A percentile compares a stretch with the other conserved stretches of the same genome.
phyloP scores from a whole-genome alignment of 2,797 vertebrate genomes.

The Onychomys arenicola region DNA sequence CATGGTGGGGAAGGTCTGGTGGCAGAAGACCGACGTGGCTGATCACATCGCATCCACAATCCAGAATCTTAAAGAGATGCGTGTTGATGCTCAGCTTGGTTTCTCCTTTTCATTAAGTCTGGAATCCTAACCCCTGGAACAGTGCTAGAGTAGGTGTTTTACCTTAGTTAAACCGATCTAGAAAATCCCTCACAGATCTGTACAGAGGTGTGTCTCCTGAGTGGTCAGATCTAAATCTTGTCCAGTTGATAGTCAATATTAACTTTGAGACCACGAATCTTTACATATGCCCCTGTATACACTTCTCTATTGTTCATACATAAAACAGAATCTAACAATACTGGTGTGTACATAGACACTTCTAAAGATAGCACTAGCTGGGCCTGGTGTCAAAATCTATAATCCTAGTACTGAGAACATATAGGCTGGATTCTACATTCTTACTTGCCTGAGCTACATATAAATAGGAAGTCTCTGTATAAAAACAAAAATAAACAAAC shows the following conservation, averaged over 20 bases:
- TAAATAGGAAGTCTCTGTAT: background rate
- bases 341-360: background rate
- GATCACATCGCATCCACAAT: background rate
- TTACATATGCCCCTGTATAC: background rate
- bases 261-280: background rate
- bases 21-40: background rate
- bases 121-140: too few relatives aligned
- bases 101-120: background rate
- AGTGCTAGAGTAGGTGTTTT: background rate
- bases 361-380: background rate
- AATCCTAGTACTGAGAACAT: background rate
- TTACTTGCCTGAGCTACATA: too few relatives aligned
- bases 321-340: background rate
- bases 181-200: background rate
- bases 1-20: background rate
- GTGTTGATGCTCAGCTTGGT: background rate
- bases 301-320: background rate
- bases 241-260: background rate
- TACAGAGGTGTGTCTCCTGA: background rate
- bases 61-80: accelerated
- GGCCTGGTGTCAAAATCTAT: background rate
- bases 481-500: background rate
- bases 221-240: background rate
- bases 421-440: background rate
- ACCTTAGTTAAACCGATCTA: background rate